A percentile compares a stretch with the other conserved stretches of the same genome.
These are phyloP conservation scores for Temnothorax curvispinosus DNA, from an alignment of 1,140 invertebrate genomes.

Conservation along the genomic window DNA sequence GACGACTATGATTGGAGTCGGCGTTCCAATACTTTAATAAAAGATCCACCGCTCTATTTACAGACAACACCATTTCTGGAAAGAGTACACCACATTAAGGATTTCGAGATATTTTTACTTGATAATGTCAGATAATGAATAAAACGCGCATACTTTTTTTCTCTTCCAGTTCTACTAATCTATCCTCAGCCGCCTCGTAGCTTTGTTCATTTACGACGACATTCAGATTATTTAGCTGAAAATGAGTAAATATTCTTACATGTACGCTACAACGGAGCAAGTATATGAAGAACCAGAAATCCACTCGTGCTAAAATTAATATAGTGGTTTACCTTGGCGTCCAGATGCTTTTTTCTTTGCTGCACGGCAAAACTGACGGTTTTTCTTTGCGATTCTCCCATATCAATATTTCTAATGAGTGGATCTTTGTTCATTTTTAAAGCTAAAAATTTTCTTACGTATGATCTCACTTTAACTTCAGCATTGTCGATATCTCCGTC, in stretches of 20 bases:
- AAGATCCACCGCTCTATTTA: constrained; percentile 89
- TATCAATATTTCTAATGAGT: constrained; percentile 84
- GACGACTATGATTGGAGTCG: constrained; percentile 75
- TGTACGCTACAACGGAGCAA: not conserved
- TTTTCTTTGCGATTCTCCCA: constrained; percentile 89
- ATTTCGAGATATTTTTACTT: not conserved
- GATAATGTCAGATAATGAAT: not conserved
- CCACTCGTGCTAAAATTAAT: not conserved
- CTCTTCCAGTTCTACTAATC: constrained; percentile 78
- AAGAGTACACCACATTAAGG: not conserved
- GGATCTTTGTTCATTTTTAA: constrained; percentile 87
- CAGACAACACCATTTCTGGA: constrained; percentile 88
- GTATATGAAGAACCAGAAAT: constrained; percentile 32
- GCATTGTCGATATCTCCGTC: constrained; percentile 89
- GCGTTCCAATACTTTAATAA: constrained; percentile 86
- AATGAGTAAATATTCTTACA: constrained; percentile 3
- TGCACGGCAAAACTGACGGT: constrained; percentile 90
- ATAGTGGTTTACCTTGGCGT: constrained; percentile 85
- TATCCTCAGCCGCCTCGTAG: constrained; percentile 74
- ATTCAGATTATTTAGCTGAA: constrained; percentile 69
- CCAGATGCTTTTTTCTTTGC: constrained; percentile 88
- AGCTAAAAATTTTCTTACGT: constrained; percentile 88
- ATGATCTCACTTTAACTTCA: constrained; percentile 89
- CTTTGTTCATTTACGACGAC: constrained; percentile 60
- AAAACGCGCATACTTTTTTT: constrained; percentile 77